Base-by-base conservation (phyloP, 1,140 invertebrate genomes). In the Drosophila melanogaster region DNA sequence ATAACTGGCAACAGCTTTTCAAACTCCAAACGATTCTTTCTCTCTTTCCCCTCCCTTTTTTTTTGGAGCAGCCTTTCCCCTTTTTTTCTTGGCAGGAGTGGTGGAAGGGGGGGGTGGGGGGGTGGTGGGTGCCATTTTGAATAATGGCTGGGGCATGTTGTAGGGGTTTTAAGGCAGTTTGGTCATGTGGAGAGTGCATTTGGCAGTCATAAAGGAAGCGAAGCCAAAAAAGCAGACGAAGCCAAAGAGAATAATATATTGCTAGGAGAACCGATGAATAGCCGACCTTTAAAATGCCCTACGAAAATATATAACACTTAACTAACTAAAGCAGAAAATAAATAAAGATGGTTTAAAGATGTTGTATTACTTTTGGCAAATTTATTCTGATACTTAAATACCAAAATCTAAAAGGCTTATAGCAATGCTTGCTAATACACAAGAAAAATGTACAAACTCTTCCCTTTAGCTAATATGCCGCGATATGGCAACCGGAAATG, bases 1-100 rank as follows among this genome's bases (percentile, higher is more conserved):
- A 59, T 71, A 72, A 71, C 69, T 72, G 69, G 69, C 69, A 72
- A 72, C 69, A 72, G 69, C 66, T 72, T 73, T 72, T 61, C 54
- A 60, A 72, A 70, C 41, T 57, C 65, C 77, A 81, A 86, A 77
- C 71, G 74, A 15, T 64, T 64, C 65, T 62, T 56, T 15, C 15
- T 6, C 41, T 35, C 37, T 19, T 11, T 22, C 17, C 44, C 46
- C 14, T 77, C 15, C 7, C 11, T 10, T 38, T 57, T 19, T 12
- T 44, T 53, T 22, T 61, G 37, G 41, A 10, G 12, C 51, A 38
- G 24, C 8, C 26, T 26, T 26, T 26, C 7, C 12, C 51, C 15
- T 59, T 64, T 41, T 47, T 51, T 64, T 30, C n/a, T n/a, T n/a
- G n/a, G n/a, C n/a, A n/a, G n/a, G n/a, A n/a, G n/a, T n/a, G n/a